These are phyloP conservation scores for Scarus forsteni DNA, from an alignment of 2,797 vertebrate genomes.

Conservation along the genomic window DNA sequence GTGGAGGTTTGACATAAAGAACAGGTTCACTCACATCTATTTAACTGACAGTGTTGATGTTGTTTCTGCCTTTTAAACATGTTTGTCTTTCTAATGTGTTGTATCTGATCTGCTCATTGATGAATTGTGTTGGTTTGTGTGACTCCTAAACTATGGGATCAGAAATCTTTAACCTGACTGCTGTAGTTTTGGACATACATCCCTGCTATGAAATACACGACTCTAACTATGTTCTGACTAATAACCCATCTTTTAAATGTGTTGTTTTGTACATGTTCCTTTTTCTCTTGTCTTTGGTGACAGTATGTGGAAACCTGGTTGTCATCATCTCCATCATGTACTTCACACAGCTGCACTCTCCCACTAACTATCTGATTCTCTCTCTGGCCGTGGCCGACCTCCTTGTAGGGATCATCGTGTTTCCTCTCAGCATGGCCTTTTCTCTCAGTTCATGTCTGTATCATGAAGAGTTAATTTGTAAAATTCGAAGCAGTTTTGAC, in stretches of 20 bases:
- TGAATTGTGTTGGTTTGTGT: not conserved
- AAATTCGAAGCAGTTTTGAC: slow-evolving; percentile 35
- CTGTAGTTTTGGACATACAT: slow-evolving; percentile 2
- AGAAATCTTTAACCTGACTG: slow-evolving; percentile 1
- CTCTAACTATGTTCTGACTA: not conserved
- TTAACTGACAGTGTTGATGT: not conserved
- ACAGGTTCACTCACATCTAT: too few relatives aligned
- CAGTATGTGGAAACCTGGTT: slow-evolving; percentile 70
- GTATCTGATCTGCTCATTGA: not conserved
- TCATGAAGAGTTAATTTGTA: slow-evolving; percentile 37
- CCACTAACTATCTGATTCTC: slow-evolving; percentile 89
- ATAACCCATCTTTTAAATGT: not conserved
- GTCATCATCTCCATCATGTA: slow-evolving; percentile 90
- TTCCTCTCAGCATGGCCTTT: slow-evolving; percentile 49
- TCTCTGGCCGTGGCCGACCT: slow-evolving; percentile 89
- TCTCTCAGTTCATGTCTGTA: slow-evolving; percentile 42
- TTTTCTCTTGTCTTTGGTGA: slow-evolving; percentile 26
- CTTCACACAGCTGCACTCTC: slow-evolving; percentile 90
- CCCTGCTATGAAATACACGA: slow-evolving; percentile 36
- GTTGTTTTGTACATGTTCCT: slow-evolving; percentile 8
- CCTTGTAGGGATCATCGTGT: slow-evolving; percentile 80
- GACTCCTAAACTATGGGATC: not conserved
- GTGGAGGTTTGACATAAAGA: not conserved
- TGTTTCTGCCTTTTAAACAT: not conserved
- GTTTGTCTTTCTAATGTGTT: not conserved